Base-by-base conservation (phyloP, 1,140 invertebrate genomes). In the Littorina saxatilis region DNA sequence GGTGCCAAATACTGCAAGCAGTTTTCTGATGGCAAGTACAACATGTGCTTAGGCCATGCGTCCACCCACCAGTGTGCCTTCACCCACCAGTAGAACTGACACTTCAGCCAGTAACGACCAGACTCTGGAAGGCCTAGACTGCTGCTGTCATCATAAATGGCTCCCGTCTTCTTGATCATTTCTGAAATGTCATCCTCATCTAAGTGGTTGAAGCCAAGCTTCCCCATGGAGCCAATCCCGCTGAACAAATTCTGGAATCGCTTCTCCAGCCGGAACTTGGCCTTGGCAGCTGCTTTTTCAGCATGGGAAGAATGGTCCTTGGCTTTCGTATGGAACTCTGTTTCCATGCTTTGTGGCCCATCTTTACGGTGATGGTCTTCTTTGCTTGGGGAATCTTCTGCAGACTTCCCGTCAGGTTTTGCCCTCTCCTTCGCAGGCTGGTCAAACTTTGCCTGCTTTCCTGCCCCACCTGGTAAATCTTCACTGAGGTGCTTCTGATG, bases 251-350 rank as follows among this genome's bases (percentile, higher is more conserved):
- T 39, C 40, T 73, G 70, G 27, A 50, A 50, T 9, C 32, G 0
- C 17, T 17, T 43, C 43, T 73, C 13, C 17, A 73, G 20, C 39
- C 17, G n/a, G 23, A 50, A 50, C 39, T 50, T 47, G 70, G 35
- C 17, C 37, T 39, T 73, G 70, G 43, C 39, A n/a, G 40, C 70
- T 13, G 40, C 70, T 47, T 50, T 52, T 2, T 52, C 43, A n/a
- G 23, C 17, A 3, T 73, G 70, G 40, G 70, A 23, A 7, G 15
- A 32, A 13, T 50, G 17, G 23, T 73, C 39, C 7, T 73, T 73
- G 27, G 70, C 70, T 73, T 27, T 73, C 40, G 40, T 73, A 43
- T 29, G 20, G 43, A 73, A 73, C 70, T 40, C 32, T 32, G 66
- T 39, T 29, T 23, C 35, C 13, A 9, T 37, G 9, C 66, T 35